Conservation (phyloP, 1,140 invertebrate species). For the Tetramorium alpestre region DNA sequence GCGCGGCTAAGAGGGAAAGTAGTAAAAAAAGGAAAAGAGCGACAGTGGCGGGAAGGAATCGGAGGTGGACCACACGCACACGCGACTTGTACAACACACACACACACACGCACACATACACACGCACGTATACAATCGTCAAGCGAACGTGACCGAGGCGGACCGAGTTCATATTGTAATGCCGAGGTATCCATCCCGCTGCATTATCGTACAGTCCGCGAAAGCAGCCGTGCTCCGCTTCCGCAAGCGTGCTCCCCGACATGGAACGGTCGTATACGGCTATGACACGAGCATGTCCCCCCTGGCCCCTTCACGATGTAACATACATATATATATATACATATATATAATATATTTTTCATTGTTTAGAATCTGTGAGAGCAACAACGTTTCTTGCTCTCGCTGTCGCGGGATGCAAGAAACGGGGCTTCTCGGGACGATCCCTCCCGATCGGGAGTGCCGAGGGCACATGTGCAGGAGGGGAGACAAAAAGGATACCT, state of each 20-base stretch:
- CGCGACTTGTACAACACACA: conserved; percentile 70
- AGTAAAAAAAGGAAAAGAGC: conserved; percentile 74
- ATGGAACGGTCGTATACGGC: conserved; percentile 59
- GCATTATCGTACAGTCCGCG: conserved; percentile 83
- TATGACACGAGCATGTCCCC: conserved; percentile 28
- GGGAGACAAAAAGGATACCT: not conserved
- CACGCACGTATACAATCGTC: conserved; percentile 75
- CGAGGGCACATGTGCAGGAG: not conserved
- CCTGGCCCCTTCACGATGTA: conserved; percentile 24
- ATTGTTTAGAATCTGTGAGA: conserved; percentile 18
- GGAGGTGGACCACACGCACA: conserved; percentile 84
- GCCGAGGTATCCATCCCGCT: conserved; percentile 80
- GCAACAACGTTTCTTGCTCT: not conserved
- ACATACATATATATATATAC: not conserved
- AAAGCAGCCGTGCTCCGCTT: conserved; percentile 68
- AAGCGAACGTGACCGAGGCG: conserved; percentile 84
- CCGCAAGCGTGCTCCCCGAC: conserved; percentile 64
- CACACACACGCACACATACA: conserved; percentile 80
- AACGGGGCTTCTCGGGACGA: not conserved
- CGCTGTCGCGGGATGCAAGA: not conserved
- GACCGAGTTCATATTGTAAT: conserved; percentile 85
- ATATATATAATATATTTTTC: conserved; percentile 20
- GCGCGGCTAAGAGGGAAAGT: conserved; percentile 10
- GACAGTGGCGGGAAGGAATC: conserved; percentile 61
- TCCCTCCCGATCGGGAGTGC: not conserved